A percentile compares a stretch with the other conserved stretches of the same genome.
Evolutionary conservation across 92 coral and sea anemone species (phyloP).

Genomic region (Micromussa lordhowensis): DNA sequence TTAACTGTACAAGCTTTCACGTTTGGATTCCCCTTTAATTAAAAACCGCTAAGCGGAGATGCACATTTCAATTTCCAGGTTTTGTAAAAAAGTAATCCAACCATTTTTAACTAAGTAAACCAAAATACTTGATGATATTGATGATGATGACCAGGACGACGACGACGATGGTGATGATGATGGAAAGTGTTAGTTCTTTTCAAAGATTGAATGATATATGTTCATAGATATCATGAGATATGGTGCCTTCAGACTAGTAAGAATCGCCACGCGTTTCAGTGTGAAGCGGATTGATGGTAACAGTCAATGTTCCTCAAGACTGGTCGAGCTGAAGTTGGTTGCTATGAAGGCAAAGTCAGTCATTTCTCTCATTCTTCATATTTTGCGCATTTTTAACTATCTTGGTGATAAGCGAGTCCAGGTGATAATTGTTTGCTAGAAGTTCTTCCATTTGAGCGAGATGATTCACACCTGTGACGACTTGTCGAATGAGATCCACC

Average conservation of each 20-base stretch:
- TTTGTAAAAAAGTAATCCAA: too few relatives aligned
- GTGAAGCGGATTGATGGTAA: neutral
- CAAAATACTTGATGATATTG: too few relatives aligned
- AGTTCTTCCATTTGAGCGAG: constrained; percentile 52
- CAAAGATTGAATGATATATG: neutral
- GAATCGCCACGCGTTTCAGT: too few relatives aligned
- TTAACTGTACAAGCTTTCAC: too few relatives aligned
- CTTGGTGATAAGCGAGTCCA: constrained; percentile 33
- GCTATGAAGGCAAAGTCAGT: neutral
- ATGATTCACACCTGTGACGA: constrained; percentile 15
- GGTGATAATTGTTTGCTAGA: constrained; percentile 5
- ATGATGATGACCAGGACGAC: too few relatives aligned
- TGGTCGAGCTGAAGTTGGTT: neutral
- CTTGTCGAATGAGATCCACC: constrained; percentile 38
- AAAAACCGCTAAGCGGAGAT: too few relatives aligned
- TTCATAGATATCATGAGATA: neutral
- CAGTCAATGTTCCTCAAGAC: neutral
- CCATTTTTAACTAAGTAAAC: too few relatives aligned
- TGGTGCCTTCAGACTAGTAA: neutral
- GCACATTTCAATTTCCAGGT: too few relatives aligned
- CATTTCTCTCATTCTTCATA: neutral
- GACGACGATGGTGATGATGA: too few relatives aligned
- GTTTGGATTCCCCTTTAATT: too few relatives aligned
- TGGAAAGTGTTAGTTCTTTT: neutral
- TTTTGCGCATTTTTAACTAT: neutral